Evolutionary conservation across 2,888 invertebrate genomes (phyloP).

Genomic region (Drosophila pseudotalamancana): DNA sequence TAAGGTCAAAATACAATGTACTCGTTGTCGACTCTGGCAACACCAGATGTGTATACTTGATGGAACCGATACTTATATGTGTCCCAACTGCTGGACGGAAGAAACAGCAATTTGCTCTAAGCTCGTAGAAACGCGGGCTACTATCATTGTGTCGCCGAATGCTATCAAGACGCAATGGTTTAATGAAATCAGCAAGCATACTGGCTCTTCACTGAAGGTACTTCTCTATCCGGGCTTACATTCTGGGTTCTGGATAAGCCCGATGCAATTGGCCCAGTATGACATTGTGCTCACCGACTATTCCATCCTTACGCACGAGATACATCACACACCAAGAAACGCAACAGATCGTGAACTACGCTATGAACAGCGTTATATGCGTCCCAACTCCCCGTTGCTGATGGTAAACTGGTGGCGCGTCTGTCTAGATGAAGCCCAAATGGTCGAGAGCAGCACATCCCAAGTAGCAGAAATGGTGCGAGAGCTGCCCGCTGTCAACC

Average conservation of each 20-base stretch:
- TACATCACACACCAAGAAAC: slow-evolving; percentile 86
- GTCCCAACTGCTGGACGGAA: slow-evolving; percentile 88
- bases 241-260: slow-evolving; percentile 84
- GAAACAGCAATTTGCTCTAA: neutral
- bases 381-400: slow-evolving; percentile 88
- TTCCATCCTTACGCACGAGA: slow-evolving; percentile 87
- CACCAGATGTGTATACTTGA: slow-evolving; percentile 87
- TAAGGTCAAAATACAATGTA: slow-evolving; percentile 85
- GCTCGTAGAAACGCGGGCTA: slow-evolving; percentile 85
- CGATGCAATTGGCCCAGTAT: slow-evolving; percentile 86
- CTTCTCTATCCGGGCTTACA: slow-evolving; percentile 85
- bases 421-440: slow-evolving; percentile 92
- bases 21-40: slow-evolving; percentile 86
- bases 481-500: slow-evolving; percentile 85
- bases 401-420: slow-evolving; percentile 91
- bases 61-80: slow-evolving; percentile 85
- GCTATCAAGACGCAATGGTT: slow-evolving; percentile 90
- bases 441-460: slow-evolving; percentile 87
- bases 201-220: slow-evolving; percentile 84
- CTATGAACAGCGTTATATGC: slow-evolving; percentile 87
- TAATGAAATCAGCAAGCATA: slow-evolving; percentile 88
- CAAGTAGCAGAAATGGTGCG: slow-evolving; percentile 85
- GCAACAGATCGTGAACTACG: slow-evolving; percentile 84
- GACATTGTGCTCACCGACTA: slow-evolving; percentile 91
- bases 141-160: slow-evolving; percentile 89